Percentiles rank a stretch among this genome's conserved stretches.
Evolutionary conservation across 2,113 vertebrate genomes (phyloP).

Genomic region (Neogobius melanostomus): DNA sequence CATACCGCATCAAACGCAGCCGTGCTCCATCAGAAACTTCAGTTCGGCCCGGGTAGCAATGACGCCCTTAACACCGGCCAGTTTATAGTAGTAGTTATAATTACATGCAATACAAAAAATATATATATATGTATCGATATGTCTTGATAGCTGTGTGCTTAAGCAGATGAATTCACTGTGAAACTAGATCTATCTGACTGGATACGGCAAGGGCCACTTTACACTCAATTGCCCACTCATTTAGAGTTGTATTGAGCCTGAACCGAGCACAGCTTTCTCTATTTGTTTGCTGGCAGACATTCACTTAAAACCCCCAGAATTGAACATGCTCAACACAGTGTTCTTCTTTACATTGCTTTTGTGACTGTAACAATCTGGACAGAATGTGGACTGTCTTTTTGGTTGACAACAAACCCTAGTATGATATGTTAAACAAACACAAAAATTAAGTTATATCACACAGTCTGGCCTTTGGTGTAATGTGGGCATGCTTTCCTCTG

Average conservation of each 20-base stretch:
- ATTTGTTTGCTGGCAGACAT: conserved; percentile 41
- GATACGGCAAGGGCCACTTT: conserved; percentile 36
- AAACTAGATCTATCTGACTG: conserved; percentile 47
- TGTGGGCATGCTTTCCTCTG: conserved; percentile 4
- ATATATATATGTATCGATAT: too few species aligned
- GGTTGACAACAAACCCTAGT: background rate
- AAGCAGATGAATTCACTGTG: conserved; percentile 13
- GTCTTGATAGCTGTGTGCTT: background rate
- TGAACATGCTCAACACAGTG: conserved; percentile 33
- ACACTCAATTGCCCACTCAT: conserved; percentile 28
- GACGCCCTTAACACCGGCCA: too few species aligned
- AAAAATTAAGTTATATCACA: background rate
- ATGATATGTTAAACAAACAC: background rate
- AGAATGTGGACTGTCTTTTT: too few species aligned
- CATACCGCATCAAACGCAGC: too few species aligned
- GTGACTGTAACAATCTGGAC: conserved; percentile 21
- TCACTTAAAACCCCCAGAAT: conserved; percentile 33
- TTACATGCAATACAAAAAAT: too few species aligned
- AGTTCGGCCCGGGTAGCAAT: too few species aligned
- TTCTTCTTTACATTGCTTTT: conserved; percentile 31
- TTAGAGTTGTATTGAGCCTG: conserved; percentile 33
- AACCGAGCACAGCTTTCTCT: conserved; percentile 29
- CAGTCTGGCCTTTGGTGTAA: background rate
- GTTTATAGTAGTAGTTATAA: too few species aligned
- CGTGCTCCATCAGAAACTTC: too few species aligned